Evolutionary conservation across 2,797 vertebrate genomes (phyloP), one percentile per base, ranked within the genome.

Genomic region (Limnodromus scolopaceus): DNA sequence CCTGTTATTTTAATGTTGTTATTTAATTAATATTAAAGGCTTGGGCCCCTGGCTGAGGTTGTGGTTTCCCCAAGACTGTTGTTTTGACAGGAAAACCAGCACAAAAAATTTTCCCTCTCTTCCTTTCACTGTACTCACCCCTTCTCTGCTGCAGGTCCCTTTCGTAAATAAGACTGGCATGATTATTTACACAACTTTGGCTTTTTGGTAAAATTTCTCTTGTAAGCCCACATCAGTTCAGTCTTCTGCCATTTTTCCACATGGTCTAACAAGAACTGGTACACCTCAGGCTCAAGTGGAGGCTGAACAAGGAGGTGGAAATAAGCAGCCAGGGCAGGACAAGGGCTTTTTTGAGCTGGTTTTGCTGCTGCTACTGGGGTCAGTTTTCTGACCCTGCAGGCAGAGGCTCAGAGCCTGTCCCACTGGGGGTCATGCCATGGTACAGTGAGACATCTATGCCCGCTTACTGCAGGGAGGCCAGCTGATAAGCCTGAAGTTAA

Each of bases 381-480:
- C 34, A 30, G 32, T 57, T 75, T 83, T 79, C 80, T 71, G 51
- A 57, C 9, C 3, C 27, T 63, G 20, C 7, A 34, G 41, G 24
- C 32, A 70, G 15, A 68, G 13, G 13, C 1, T 0, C 12, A 6
- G 23, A 10, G 5, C 15, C 55, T 61, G 22, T 61, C 14, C 38
- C 23, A 25, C 9, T n/a, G 30, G 8, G 22, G 11, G 27, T 24
- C 3, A 0, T 39, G 18, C 23, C 5, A 2, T 1, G 5, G 30
- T 46, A 13, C 19, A 32, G 20, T 3, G 27, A 58, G 60, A 41
- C 28, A 68, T 64, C 28, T 55, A 54, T 10, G 49, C 32, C 18
- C 30, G 38, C n/a, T 57, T 80, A 28, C 19, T 48, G 22, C 28
- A 54, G 28, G 43, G 28, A 72, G 23, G 8, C 12, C 41, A 72